Base-by-base conservation (phyloP, 2,113 vertebrate species). In the Myotis brandtii region DNA sequence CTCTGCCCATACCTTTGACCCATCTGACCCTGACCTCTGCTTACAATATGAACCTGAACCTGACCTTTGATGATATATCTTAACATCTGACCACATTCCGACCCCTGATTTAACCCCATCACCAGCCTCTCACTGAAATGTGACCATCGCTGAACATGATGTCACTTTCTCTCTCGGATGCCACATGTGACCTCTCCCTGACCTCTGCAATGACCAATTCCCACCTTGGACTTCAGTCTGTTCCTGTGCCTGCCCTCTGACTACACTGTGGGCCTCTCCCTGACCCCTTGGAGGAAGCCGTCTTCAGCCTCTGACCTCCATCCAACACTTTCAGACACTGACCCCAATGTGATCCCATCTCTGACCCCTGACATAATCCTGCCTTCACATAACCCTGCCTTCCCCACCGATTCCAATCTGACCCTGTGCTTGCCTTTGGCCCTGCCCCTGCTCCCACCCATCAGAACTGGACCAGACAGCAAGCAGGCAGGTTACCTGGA, bases 401-500 rank as follows among this genome's bases (percentile, higher is more conserved):
- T 72, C 40, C 81, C 67, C 34, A 70, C 25, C n/a, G 25, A 72
- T n/a, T 27, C 14, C 25, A 32, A 9, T n/a, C 54, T 80, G 75
- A 83, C 75, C 37, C 82, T 34, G 1, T 43, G 59, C 82, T 54
- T 69, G 34, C 20, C 52, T 89, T 92, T 84, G 83, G 54, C 37
- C 27, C 37, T 56, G 59, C 43, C 56, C n/a, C 32, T 67, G 14
- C 16, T 86, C 46, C 77, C 6, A 75, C 20, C n/a, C 30, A 73
- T 23, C 20, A 25, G 56, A 92, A 56, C n/a, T 37, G 64, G 40
- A n/a, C 17, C 37, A 89, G 56, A 80, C 30, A 66, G 32, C 62
- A 81, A 37, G 50, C 21, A 37, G 18, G 8, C 3, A 10, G 21
- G 48, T 85, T 97, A 95, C 93, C 91, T 93, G 83, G 90, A 54